Conservation (phyloP, 2,797 vertebrate genomes). For the Zonotrichia albicollis region DNA sequence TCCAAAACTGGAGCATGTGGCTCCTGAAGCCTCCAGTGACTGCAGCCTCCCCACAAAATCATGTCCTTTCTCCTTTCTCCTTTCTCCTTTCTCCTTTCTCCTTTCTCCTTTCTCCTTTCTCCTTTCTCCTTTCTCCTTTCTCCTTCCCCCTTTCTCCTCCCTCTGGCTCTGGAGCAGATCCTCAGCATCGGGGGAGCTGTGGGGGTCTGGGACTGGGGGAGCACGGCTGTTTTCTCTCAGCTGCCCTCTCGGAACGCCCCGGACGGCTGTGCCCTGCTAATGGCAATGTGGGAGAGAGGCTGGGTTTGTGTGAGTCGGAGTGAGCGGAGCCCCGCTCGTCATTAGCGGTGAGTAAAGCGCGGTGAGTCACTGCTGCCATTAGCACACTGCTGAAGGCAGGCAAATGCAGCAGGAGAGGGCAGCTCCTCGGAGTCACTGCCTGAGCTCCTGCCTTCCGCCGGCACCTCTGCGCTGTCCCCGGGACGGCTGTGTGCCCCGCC, state of each 20-base stretch:
- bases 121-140: background rate
- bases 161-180: background rate
- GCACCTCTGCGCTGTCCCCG: background rate
- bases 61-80: background rate
- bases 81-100: background rate
- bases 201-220: background rate
- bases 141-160: background rate
- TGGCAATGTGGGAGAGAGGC: background rate
- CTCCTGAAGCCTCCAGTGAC: background rate
- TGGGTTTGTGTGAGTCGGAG: background rate
- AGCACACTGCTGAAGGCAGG: background rate
- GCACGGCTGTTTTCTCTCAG: background rate
- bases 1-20: background rate
- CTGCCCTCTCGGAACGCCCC: background rate
- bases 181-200: background rate
- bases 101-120: background rate
- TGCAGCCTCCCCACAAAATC: background rate
- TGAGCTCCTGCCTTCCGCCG: background rate
- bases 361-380: constrained; percentile 40
- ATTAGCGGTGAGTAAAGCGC: constrained; percentile 8
- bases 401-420: background rate
- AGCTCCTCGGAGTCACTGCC: constrained; percentile 13
- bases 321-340: background rate
- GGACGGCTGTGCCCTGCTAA: background rate
- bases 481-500: fast-evolving